phyloP scores from a whole-genome alignment of 1,140 invertebrate species.

The Drosophila yakuba region DNA sequence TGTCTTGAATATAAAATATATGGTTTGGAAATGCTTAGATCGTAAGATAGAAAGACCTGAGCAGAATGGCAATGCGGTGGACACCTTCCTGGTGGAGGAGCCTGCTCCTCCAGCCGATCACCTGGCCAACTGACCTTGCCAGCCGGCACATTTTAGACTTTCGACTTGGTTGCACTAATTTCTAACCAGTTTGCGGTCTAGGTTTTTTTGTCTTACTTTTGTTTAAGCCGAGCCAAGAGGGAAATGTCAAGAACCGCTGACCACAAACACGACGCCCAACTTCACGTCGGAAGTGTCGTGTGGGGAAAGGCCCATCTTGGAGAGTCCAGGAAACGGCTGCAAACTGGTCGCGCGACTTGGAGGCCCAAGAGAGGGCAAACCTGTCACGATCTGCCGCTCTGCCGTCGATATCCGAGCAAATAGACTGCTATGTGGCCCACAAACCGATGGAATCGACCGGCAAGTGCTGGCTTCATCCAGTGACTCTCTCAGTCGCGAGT shows the following conservation, averaged over 20 bases:
- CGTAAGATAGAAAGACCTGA: neutral
- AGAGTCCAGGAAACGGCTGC: slow-evolving; percentile 42
- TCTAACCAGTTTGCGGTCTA: slow-evolving; percentile 21
- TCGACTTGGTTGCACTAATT: slow-evolving; percentile 35
- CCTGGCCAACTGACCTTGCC: slow-evolving; percentile 24
- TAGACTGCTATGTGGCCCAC: slow-evolving; percentile 19
- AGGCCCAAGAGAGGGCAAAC: slow-evolving; percentile 5
- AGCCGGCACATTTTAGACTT: slow-evolving; percentile 18
- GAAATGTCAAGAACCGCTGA: slow-evolving; percentile 37
- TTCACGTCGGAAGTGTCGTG: slow-evolving; percentile 20
- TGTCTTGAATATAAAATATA: too few relatives aligned
- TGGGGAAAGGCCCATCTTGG: slow-evolving; percentile 46
- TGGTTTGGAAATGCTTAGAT: too few relatives aligned
- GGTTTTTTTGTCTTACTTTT: slow-evolving; percentile 2
- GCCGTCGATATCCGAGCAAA: neutral
- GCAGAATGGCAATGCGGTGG: neutral
- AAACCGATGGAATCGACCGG: slow-evolving; percentile 17
- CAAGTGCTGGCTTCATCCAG: slow-evolving; percentile 27
- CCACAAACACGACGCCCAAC: neutral
- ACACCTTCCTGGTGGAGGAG: too few relatives aligned
- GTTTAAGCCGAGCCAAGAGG: slow-evolving; percentile 2
- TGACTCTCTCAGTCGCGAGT: slow-evolving; percentile 42
- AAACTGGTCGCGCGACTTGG: slow-evolving; percentile 27
- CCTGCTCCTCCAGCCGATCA: slow-evolving; percentile 1
- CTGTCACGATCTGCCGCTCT: slow-evolving; percentile 25